Evolutionary conservation across 2,797 vertebrate species (phyloP).

Genomic region (Rhyacichthys aspro): DNA sequence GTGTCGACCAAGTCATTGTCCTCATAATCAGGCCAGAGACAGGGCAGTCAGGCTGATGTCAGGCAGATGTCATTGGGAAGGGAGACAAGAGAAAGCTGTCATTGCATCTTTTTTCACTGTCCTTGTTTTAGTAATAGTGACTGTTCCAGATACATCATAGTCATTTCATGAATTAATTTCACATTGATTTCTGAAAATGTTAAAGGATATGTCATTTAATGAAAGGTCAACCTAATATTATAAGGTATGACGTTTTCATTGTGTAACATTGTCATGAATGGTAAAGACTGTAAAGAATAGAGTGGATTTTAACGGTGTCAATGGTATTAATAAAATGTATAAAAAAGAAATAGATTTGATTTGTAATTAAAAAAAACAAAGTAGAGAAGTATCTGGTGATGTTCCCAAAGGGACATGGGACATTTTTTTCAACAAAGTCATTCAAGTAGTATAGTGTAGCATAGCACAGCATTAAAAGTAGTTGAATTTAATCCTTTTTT

Average conservation of each 20-base stretch:
- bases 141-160: conserved; percentile 38
- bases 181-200: conserved; percentile 46
- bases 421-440: too few relatives aligned
- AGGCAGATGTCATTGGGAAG: conserved; percentile 18
- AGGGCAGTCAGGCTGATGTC: conserved; percentile 15
- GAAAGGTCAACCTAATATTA: conserved; percentile 49
- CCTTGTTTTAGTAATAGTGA: conserved; percentile 50
- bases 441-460: too few relatives aligned
- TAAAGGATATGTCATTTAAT: conserved; percentile 44
- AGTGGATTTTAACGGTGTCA: too few relatives aligned
- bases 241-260: conserved; percentile 53
- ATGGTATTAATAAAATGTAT: too few relatives aligned
- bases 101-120: conserved; percentile 54
- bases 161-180: conserved; percentile 48
- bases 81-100: conserved; percentile 29
- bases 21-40: conserved; percentile 38
- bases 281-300: conserved; percentile 20
- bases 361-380: too few relatives aligned
- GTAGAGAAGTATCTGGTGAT: too few relatives aligned
- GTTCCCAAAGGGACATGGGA: too few relatives aligned
- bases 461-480: not conserved
- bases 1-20: conserved; percentile 52
- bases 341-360: too few relatives aligned
- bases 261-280: conserved; percentile 26
- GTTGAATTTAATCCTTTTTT: too few relatives aligned